Percentiles rank a stretch among this genome's conserved stretches.
Conservation (phyloP, 2,888 invertebrate species). For the Cepaea hortensis region DNA sequence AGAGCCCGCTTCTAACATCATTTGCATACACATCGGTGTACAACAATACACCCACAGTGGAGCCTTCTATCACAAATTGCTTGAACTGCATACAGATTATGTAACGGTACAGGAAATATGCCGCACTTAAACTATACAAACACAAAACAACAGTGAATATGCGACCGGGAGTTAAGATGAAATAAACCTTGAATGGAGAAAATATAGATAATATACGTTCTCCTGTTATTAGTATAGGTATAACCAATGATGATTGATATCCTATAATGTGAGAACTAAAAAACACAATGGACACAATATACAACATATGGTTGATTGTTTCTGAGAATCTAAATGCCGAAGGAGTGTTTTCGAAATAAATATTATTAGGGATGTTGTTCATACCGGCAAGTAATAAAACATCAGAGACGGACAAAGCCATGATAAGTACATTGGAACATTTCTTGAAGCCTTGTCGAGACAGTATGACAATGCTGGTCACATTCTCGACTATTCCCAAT, state of each 20-base stretch:
- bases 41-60: neutral
- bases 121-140: too few relatives aligned
- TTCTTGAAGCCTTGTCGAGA: too few relatives aligned
- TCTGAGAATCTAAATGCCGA: neutral
- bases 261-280: neutral
- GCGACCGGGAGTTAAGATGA: neutral
- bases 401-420: neutral
- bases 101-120: too few relatives aligned
- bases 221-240: neutral
- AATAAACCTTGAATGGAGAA: neutral
- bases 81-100: neutral
- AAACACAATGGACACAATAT: neutral
- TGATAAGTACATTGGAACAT: too few relatives aligned
- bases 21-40: neutral
- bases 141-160: too few relatives aligned
- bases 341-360: neutral
- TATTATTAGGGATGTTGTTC: neutral
- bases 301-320: neutral
- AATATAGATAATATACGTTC: neutral
- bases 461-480: too few relatives aligned
- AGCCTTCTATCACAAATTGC: neutral
- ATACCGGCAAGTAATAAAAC: neutral
- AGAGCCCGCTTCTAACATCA: neutral
- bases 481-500: too few relatives aligned
- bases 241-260: neutral